Evolutionary conservation across 2,888 invertebrate species (phyloP).

Genomic region (Pseudococcus longispinus): DNA sequence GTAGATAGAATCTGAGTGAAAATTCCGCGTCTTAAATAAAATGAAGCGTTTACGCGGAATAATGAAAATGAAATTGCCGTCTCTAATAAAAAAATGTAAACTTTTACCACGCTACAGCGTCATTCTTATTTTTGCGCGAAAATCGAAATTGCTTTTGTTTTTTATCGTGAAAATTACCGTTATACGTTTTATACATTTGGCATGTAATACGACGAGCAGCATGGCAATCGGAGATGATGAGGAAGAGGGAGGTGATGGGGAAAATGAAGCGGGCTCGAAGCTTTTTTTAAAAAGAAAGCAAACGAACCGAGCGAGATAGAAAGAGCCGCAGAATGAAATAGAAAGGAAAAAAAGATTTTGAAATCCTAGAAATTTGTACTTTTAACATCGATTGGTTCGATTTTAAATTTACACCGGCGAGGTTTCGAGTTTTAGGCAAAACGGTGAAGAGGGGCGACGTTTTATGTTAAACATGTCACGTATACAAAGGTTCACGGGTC

Average conservation of each 20-base stretch:
- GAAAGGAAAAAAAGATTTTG: neutral
- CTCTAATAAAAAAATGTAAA: constrained; percentile 45
- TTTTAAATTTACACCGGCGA: neutral
- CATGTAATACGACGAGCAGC: constrained; percentile 6
- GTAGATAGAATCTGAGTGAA: constrained; percentile 51
- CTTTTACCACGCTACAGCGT: constrained; percentile 19
- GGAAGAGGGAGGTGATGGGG: neutral
- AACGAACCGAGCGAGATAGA: constrained; percentile 5
- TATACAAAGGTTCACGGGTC: constrained; percentile 32
- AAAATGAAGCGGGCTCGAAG: constrained; percentile 2
- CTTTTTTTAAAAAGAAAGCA: neutral
- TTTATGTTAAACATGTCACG: constrained; percentile 21
- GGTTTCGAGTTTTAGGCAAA: neutral
- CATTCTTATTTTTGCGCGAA: constrained; percentile 47
- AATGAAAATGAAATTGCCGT: constrained; percentile 51
- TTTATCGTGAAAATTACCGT: constrained; percentile 46
- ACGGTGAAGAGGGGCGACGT: neutral
- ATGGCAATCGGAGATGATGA: neutral
- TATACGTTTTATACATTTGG: constrained; percentile 26
- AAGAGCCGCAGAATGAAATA: too few relatives aligned
- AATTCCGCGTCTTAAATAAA: constrained; percentile 50
- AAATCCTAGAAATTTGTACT: neutral
- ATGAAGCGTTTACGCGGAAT: constrained; percentile 52
- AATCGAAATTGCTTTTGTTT: constrained; percentile 53
- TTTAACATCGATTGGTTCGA: constrained; percentile 21